phyloP scores from a whole-genome alignment of 1,140 invertebrate species.

The Atta cephalotes region DNA sequence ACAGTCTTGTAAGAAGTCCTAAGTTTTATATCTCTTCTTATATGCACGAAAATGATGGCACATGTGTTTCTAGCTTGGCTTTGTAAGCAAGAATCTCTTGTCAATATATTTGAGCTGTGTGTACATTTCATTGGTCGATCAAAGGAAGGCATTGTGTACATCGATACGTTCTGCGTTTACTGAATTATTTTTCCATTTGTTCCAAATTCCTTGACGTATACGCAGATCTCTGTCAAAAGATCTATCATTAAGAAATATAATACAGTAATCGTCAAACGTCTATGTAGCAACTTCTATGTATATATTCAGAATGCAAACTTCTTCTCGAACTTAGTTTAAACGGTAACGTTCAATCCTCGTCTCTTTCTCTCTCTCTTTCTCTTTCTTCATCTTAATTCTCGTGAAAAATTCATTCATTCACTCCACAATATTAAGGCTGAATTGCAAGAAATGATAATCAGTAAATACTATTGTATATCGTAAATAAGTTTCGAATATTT shows the following conservation, averaged over 20 bases:
- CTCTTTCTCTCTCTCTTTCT: neutral
- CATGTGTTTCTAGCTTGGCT: conserved; percentile 74
- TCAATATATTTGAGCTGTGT: conserved; percentile 67
- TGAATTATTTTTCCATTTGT: conserved; percentile 23
- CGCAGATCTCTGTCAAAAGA: neutral
- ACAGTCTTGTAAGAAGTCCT: conserved; percentile 74
- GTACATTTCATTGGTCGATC: conserved; percentile 66
- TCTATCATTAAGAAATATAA: conserved; percentile 29
- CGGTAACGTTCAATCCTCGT: conserved; percentile 55
- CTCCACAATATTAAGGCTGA: conserved; percentile 49
- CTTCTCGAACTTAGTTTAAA: conserved; percentile 65
- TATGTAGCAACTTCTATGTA: conserved; percentile 24
- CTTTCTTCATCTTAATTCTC: neutral
- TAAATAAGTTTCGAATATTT: conserved; percentile 64
- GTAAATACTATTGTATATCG: conserved; percentile 64
- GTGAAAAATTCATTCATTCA: conserved; percentile 1
- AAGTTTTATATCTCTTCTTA: conserved; percentile 68
- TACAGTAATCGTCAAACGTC: conserved; percentile 15
- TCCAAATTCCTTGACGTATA: neutral
- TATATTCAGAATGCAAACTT: conserved; percentile 41
- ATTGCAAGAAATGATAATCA: conserved; percentile 67
- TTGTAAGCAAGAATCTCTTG: conserved; percentile 66
- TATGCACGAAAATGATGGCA: conserved; percentile 76
- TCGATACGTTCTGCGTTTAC: conserved; percentile 26
- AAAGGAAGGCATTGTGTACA: conserved; percentile 62